Percentiles rank a stretch among this genome's conserved stretches.
Evolutionary conservation across 2,797 vertebrate species (phyloP).

Genomic region (Hypotaenidia philippensis): DNA sequence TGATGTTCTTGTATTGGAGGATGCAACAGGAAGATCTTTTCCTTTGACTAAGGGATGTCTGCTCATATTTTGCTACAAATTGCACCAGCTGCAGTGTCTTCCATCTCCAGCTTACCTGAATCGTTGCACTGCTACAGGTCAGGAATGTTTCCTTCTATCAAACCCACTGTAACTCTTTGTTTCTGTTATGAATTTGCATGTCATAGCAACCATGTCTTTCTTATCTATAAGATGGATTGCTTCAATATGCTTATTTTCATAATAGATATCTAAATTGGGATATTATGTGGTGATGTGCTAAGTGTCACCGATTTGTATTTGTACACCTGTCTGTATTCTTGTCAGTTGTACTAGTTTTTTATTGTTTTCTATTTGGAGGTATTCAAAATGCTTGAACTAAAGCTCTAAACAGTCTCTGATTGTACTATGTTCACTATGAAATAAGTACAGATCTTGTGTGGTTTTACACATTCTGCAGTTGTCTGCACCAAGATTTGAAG

Average conservation of each 20-base stretch:
- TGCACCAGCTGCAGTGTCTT: not conserved
- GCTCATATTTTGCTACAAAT: not conserved
- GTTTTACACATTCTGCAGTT: not conserved
- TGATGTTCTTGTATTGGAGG: not conserved
- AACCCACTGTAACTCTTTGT: not conserved
- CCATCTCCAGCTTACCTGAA: not conserved
- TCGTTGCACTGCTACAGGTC: not conserved
- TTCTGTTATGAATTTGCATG: not conserved
- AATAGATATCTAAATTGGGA: not conserved
- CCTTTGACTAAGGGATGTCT: not conserved
- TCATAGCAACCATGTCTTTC: not conserved
- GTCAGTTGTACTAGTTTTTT: not conserved
- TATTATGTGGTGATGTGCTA: not conserved
- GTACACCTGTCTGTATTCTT: not conserved
- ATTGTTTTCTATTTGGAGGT: not conserved
- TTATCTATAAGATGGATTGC: not conserved
- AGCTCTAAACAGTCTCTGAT: not conserved
- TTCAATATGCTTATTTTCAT: not conserved
- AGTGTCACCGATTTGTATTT: not conserved
- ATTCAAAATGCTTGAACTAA: not conserved
- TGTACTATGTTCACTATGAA: not conserved
- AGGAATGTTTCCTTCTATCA: not conserved
- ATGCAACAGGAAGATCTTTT: not conserved
- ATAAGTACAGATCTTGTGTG: not conserved
- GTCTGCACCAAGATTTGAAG: not conserved